Conservation (phyloP, 2,113 vertebrate species). For the Hydrolagus affinis region DNA sequence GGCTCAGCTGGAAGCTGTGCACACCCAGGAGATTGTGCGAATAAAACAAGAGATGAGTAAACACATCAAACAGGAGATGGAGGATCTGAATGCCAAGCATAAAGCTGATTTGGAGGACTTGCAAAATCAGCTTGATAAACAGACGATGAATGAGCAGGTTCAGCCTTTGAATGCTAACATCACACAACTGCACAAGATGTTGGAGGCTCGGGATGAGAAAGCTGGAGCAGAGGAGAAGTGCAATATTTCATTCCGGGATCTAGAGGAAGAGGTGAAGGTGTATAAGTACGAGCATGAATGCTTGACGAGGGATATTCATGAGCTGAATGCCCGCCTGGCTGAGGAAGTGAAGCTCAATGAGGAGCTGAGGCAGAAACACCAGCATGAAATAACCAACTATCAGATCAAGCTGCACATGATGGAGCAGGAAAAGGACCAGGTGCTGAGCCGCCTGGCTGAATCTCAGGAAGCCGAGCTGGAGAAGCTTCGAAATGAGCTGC, state of each 20-base stretch:
- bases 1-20: slow-evolving; percentile 49
- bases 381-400: slow-evolving; percentile 43
- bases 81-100: slow-evolving; percentile 39
- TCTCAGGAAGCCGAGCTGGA: slow-evolving; percentile 38
- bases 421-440: slow-evolving; percentile 38
- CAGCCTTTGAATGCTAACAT: slow-evolving; percentile 43
- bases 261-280: slow-evolving; percentile 43
- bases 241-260: slow-evolving; percentile 44
- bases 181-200: slow-evolving; percentile 41
- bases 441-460: slow-evolving; percentile 34
- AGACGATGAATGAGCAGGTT: slow-evolving; percentile 38
- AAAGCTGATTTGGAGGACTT: slow-evolving; percentile 39
- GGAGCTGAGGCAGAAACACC: slow-evolving; percentile 37
- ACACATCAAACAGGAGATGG: slow-evolving; percentile 30
- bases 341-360: slow-evolving; percentile 41
- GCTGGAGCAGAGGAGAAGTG: slow-evolving; percentile 48
- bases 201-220: slow-evolving; percentile 48
- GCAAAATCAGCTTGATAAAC: slow-evolving; percentile 35
- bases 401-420: slow-evolving; percentile 43
- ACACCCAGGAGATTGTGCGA: slow-evolving; percentile 38
- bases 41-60: slow-evolving; percentile 35
- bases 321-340: slow-evolving; percentile 38
- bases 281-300: slow-evolving; percentile 59
- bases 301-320: slow-evolving; percentile 53
- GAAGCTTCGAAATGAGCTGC: slow-evolving; percentile 36